Evolutionary conservation across 1,140 invertebrate species (phyloP), one percentile per base, ranked within the genome.

Genomic region (Leptopilina boulardi): DNA sequence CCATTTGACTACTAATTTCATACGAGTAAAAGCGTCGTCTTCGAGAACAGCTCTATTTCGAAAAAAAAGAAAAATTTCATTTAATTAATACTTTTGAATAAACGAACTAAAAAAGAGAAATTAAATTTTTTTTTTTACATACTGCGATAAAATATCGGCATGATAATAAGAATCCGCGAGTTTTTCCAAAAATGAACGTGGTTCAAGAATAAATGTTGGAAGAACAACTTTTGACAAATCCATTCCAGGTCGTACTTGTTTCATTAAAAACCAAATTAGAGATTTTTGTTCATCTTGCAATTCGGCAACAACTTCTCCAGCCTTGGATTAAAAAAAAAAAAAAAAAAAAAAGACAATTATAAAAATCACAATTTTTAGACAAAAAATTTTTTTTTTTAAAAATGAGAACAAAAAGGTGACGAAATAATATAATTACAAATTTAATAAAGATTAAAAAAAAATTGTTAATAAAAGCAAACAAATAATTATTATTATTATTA

Each of bases 211-310:
- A 85, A 97, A 97, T 0, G 96, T 97, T 0, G 97, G 97, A 66
- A 99, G 91, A 9, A 98, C 97, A 34, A 99, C 97, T 91, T 98
- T 97, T 71, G 96, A 98, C n/a, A 99, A 91, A 91, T 98, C 98
- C 97, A 98, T 98, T 19, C 98, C 97, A 19, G 98, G 98, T 23
- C 97, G 92, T 83, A 98, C 96, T 93, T 99, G 97, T 90, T 98
- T 98, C 83, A 99, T 92, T 18, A 99, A 92, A 84, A 95, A 97
- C 97, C 97, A 98, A 84, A 99, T 95, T 38, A 99, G 91, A 23
- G 96, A 97, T 88, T 98, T 98, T 91, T 99, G 98, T 88, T 98
- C 97, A 71, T 99, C 98, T 13, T 95, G 96, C 30, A 99, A 93
- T 88, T 98, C 97, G 87, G 98, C 96, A 1, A 97, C 96, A 83